Base-by-base conservation (phyloP, 2,113 vertebrate genomes). In the Ursus arctos region DNA sequence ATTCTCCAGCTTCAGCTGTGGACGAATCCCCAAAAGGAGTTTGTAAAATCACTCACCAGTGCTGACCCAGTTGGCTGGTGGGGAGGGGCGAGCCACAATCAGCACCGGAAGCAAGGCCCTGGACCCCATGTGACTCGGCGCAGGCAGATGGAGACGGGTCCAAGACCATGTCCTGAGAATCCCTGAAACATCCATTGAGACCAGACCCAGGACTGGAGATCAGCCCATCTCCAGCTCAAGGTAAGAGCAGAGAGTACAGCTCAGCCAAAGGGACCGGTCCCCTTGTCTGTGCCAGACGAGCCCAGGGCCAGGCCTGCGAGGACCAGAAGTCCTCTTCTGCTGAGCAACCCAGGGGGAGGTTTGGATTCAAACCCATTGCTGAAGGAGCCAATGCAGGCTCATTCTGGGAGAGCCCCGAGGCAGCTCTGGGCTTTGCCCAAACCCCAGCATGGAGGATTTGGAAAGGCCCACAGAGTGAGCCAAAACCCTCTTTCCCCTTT, bases 401-500 rank as follows among this genome's bases (percentile, higher is more conserved):
- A 2, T 31, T 49, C 63, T 7, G 51, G 77, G 51, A 51, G 72
- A 74, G 33, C 74, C 92, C 55, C 55, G 16, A 40, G 81, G 36
- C 74, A 26, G 63, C 86, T 36, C 74, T 74, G n/a, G 88, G 86
- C 49, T 91, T 77, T 88, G 81, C 95, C 88, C 76, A 86, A 80
- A 51, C 59, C 79, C 72, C 51, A 57, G 91, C 40, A 13, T 21
- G 69, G 40, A 87, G 26, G 61, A 57, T 72, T 33, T 28, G 18
- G 80, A 53, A 79, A 81, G 82, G 82, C 63, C 74, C 49, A 2
- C 69, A 36, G 55, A 59, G 31, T 0, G 22, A 65, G 80, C 22
- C 90, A 24, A 61, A 74, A 49, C 47, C 80, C 47, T 43, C 85
- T 33, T 65, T 59, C 40, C 61, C 80, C 57, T 77, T 49, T 8